Base-by-base conservation (phyloP, 1,140 invertebrate genomes). In the Himalopsyche phryganea region DNA sequence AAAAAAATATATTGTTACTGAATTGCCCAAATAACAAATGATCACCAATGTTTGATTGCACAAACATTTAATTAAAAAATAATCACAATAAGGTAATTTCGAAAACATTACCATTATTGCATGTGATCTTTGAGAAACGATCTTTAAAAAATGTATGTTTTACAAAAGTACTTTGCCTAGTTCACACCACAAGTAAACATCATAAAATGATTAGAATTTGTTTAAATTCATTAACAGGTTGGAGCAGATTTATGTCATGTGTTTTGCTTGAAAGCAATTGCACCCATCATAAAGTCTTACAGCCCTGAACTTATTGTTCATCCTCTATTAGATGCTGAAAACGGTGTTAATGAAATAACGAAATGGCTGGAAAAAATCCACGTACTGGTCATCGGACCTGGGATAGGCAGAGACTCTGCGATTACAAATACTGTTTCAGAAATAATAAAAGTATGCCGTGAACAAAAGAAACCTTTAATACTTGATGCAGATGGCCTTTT, bases 301-400 rank as follows among this genome's bases (percentile, higher is more conserved):
- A 96, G 92, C 69, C 96, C 97, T 6, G 97, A 99, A 71, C 77
- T 98, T 9, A 99, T 99, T 68, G 96, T 99, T 1, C 90, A 97
- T 74, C 96, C 97, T 1, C 70, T 92, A 67, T 84, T 91, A 62
- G 89, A 83, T 67, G 75, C 81, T 40, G 66, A 79, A 10, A 81
- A 88, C 73, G 84, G 84, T 14, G 60, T 85, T 0, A 76, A 81
- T 20, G 76, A 86, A 64, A 87, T 96, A 60, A 79, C 80, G 63
- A 82, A 85, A 3, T 94, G 91, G 89, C 69, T 98, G 11, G 84
- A 89, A 15, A 81, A 88, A 50, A 75, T 98, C 14, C 93, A 99
- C 75, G 84, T 90, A 1, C 70, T 99, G 20, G 83, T 98, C 0
- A 86, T 98, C 47, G 96, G 96, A 1, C 92, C 91, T 2, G 97